Evolutionary conservation across 92 coral and sea anemone species (phyloP).

Genomic region (Micromussa lordhowensis): DNA sequence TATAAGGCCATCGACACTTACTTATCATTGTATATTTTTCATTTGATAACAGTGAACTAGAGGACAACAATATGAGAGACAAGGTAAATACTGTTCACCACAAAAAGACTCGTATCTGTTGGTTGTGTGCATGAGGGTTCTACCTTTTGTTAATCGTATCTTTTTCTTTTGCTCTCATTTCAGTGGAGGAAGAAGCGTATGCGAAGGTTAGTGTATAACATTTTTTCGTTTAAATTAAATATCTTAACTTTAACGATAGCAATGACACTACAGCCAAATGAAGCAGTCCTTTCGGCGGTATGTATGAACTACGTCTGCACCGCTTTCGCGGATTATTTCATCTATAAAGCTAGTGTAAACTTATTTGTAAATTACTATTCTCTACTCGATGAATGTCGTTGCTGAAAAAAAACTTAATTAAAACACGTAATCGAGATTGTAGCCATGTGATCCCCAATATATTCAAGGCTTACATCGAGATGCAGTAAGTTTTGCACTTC

Average conservation of each 20-base stretch:
- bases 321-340: neutral
- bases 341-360: neutral
- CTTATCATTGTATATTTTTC: neutral
- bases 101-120: neutral
- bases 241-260: neutral
- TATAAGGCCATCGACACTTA: slow-evolving; percentile 42
- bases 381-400: neutral
- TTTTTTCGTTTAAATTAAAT: neutral
- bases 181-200: slow-evolving; percentile 96
- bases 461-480: no score
- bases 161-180: slow-evolving; percentile 15
- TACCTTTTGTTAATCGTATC: slow-evolving; percentile 1
- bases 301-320: neutral
- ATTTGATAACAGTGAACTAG: slow-evolving; percentile 49
- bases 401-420: no score
- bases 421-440: no score
- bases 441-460: no score
- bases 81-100: slow-evolving; percentile 35
- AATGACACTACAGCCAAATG: neutral
- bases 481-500: no score
- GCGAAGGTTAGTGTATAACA: slow-evolving; percentile 72
- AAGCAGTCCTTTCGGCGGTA: neutral
- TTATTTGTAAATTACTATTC: neutral
- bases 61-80: slow-evolving; percentile 75
- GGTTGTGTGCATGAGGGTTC: neutral